These are phyloP conservation scores for Teleopsis dalmanni DNA, from an alignment of 1,140 invertebrate genomes.

Conservation along the genomic window DNA sequence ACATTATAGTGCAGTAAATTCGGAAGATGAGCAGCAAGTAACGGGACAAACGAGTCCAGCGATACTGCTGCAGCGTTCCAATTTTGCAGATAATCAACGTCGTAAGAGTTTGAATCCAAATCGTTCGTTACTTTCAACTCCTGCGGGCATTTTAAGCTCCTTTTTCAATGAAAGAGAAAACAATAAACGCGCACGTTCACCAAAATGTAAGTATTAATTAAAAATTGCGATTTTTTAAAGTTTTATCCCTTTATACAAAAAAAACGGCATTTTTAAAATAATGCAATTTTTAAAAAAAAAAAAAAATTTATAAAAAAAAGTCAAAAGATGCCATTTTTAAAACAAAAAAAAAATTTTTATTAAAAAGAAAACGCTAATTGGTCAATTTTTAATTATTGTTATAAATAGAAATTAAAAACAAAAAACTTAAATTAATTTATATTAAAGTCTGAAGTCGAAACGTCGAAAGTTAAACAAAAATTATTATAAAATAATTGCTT, in stretches of 20 bases:
- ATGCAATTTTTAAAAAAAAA: no score
- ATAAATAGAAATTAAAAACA: no score
- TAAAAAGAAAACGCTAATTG: no score
- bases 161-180: constrained; percentile 33
- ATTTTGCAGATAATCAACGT: constrained; percentile 17
- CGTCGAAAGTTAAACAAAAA: no score
- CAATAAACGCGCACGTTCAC: constrained; percentile 24
- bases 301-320: no score
- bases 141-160: constrained; percentile 29
- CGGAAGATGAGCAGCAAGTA: constrained; percentile 18
- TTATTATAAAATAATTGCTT: no score
- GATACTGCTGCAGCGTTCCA: not conserved
- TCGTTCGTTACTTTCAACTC: constrained; percentile 31
- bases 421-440: no score
- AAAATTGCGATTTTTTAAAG: not conserved
- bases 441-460: no score
- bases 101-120: constrained; percentile 39
- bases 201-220: constrained; percentile 36
- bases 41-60: not conserved
- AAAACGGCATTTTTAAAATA: no score
- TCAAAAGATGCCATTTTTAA: no score
- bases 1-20: constrained; percentile 33
- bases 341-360: no score
- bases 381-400: no score
- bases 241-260: not conserved